Conservation (phyloP, 2,888 invertebrate species). For the Hirtodrosophila histrioides region DNA sequence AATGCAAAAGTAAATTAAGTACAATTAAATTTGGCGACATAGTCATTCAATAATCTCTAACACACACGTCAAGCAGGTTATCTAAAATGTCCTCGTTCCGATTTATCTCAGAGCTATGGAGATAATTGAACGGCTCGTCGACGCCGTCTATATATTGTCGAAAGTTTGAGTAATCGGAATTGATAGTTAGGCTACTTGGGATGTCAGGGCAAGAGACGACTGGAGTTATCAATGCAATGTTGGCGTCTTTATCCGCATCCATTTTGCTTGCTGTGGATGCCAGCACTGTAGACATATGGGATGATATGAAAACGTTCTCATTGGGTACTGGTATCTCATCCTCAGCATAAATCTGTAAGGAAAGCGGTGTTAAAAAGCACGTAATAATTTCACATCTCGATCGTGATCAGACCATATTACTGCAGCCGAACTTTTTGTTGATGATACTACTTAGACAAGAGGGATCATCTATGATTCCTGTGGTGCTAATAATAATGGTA, state of each 20-base stretch:
- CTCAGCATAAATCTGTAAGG: constrained; percentile 63
- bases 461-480: constrained; percentile 38
- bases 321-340: constrained; percentile 61
- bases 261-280: constrained; percentile 14
- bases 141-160: constrained; percentile 77
- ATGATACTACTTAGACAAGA: constrained; percentile 39
- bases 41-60: constrained; percentile 72
- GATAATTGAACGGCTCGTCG: constrained; percentile 80
- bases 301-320: constrained; percentile 69
- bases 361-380: not conserved
- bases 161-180: constrained; percentile 64
- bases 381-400: not conserved
- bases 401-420: constrained; percentile 60
- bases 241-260: constrained; percentile 37
- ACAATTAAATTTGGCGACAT: constrained; percentile 25
- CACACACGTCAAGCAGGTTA: constrained; percentile 80
- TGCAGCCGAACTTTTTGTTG: constrained; percentile 37
- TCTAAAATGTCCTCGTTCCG: constrained; percentile 80
- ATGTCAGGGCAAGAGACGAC: constrained; percentile 24
- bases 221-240: constrained; percentile 21
- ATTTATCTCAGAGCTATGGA: constrained; percentile 72
- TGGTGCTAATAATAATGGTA: constrained; percentile 65
- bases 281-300: constrained; percentile 49
- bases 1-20: constrained; percentile 3
- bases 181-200: constrained; percentile 27